A percentile compares a stretch with the other conserved stretches of the same genome.
Conservation (phyloP, 2,113 vertebrate genomes). For the Hydrolagus affinis region DNA sequence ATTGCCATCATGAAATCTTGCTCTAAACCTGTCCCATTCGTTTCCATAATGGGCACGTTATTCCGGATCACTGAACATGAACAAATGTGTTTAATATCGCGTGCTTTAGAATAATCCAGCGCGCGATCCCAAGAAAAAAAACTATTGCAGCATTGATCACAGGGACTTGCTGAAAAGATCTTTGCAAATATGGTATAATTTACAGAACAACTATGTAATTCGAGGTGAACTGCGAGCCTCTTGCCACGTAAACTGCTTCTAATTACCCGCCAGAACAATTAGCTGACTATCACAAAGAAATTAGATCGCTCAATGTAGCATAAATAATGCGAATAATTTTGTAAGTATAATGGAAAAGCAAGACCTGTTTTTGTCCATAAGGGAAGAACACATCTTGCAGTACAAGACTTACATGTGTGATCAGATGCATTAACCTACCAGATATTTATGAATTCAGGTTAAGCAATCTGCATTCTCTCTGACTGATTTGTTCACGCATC, state of each 20-base stretch:
- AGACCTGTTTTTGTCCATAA: conserved; percentile 76
- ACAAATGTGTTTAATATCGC: conserved; percentile 92
- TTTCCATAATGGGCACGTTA: conserved; percentile 95
- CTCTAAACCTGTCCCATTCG: conserved; percentile 92
- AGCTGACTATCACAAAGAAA: conserved; percentile 84
- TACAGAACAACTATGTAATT: conserved; percentile 76
- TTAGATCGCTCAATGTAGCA: conserved; percentile 83
- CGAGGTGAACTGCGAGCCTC: conserved; percentile 62
- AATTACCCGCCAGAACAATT: conserved; percentile 93
- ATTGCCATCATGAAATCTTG: conserved; percentile 89
- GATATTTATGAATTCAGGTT: conserved; percentile 24
- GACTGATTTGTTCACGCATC: too few relatives aligned
- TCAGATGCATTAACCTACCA: not conserved
- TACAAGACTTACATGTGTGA: conserved; percentile 51
- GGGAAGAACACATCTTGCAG: conserved; percentile 70
- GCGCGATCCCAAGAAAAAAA: conserved; percentile 53
- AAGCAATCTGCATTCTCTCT: conserved; percentile 7
- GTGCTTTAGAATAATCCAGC: conserved; percentile 79
- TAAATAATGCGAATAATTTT: conserved; percentile 81
- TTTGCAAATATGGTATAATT: conserved; percentile 71
- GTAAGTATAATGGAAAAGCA: conserved; percentile 68
- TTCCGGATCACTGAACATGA: conserved; percentile 93
- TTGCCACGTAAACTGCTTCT: conserved; percentile 68
- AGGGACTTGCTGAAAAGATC: conserved; percentile 63
- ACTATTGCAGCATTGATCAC: conserved; percentile 48